These are phyloP conservation scores for Cerastis leucographa DNA, from an alignment of 2,888 invertebrate genomes.

Conservation along the genomic window DNA sequence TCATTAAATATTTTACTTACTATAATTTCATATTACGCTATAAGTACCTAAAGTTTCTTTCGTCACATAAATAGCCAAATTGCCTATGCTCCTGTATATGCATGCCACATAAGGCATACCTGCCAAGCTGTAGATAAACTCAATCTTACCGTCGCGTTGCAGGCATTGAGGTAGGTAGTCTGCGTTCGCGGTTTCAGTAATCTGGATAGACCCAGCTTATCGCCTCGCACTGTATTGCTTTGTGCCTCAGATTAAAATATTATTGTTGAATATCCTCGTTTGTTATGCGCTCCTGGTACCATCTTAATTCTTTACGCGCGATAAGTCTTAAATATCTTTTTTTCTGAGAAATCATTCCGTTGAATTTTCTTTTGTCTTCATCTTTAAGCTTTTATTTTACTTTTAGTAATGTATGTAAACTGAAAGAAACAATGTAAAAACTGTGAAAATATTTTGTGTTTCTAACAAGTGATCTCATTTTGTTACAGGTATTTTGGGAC, in stretches of 20 bases:
- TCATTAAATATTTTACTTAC: constrained; percentile 1
- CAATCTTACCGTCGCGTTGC: constrained; percentile 41
- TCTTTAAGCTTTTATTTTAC: not conserved
- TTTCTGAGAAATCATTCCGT: constrained; percentile 14
- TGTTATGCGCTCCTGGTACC: constrained; percentile 40
- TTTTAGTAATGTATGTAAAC: constrained; percentile 4
- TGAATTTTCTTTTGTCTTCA: constrained; percentile 24
- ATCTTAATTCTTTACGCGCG: constrained; percentile 45
- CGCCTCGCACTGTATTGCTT: constrained; percentile 52
- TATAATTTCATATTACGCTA: not conserved
- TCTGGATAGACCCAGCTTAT: constrained; percentile 70
- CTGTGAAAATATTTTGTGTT: constrained; percentile 7
- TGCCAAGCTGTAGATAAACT: constrained; percentile 15
- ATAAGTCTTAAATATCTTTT: constrained; percentile 49
- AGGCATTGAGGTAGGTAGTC: constrained; percentile 57
- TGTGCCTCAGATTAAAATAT: constrained; percentile 62
- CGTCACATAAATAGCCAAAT: not conserved
- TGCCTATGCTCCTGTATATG: not conserved
- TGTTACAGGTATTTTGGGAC: constrained; percentile 89
- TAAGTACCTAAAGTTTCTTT: not conserved
- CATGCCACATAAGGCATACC: not conserved
- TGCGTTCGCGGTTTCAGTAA: constrained; percentile 66
- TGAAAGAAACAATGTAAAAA: not conserved
- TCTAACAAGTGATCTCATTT: constrained; percentile 63
- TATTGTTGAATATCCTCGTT: constrained; percentile 51